Evolutionary conservation across 2,113 vertebrate genomes (phyloP).

Genomic region (Setophaga coronata): DNA sequence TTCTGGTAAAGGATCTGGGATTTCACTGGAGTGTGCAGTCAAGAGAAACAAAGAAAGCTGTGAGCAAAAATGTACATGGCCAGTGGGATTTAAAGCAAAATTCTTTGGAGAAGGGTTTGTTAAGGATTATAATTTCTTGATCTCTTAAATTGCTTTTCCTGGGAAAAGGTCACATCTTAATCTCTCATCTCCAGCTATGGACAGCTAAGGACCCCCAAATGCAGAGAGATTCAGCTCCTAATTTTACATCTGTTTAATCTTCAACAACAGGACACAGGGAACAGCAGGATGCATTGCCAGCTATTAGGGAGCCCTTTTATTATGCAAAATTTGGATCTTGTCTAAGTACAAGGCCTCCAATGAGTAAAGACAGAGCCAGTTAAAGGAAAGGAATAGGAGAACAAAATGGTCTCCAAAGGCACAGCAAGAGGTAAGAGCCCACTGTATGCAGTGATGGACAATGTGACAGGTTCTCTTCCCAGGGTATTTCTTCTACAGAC

Average conservation of each 20-base stretch:
- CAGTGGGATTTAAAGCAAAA: not conserved
- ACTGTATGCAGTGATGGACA: not conserved
- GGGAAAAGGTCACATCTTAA: not conserved
- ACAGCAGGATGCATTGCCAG: constrained; percentile 25
- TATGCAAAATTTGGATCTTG: constrained; percentile 46
- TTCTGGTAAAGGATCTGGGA: not conserved
- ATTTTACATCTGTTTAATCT: constrained; percentile 53
- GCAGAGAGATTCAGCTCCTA: constrained; percentile 16
- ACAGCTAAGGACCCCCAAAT: constrained; percentile 8
- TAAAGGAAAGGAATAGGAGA: constrained; percentile 31
- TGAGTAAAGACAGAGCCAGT: constrained; percentile 7
- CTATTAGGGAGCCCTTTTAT: constrained; percentile 48
- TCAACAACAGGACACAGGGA: constrained; percentile 24
- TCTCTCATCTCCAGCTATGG: not conserved
- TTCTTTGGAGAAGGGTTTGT: not conserved
- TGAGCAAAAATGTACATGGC: not conserved
- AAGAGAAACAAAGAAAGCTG: not conserved
- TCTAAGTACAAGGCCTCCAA: constrained; percentile 18
- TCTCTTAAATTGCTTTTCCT: not conserved
- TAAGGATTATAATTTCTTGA: not conserved
- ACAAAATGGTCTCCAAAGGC: constrained; percentile 41
- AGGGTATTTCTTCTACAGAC: not conserved
- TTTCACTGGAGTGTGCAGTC: not conserved
- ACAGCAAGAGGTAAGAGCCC: constrained; percentile 38
- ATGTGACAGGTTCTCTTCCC: constrained; percentile 2